Evolutionary conservation across 2,888 invertebrate genomes (phyloP), one percentile per base, ranked within the genome.

Genomic region (Aphidoletes aphidimyza): DNA sequence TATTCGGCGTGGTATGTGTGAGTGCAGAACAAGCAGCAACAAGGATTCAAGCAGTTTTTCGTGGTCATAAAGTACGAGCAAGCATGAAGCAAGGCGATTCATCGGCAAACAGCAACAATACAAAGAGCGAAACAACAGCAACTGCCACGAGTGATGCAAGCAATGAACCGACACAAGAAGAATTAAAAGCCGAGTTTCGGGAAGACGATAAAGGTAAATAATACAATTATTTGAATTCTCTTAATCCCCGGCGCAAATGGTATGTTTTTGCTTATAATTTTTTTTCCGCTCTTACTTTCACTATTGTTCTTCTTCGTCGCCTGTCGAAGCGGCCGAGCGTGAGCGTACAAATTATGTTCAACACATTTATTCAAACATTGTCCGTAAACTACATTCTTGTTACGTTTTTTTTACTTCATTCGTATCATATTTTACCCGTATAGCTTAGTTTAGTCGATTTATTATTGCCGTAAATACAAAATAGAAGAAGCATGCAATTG

Each of bases 21-120:
- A n/a, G n/a, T 54, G n/a, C 87, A 90, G 90, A 88, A 86, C 90
- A 91, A 88, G 97, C 97, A 86, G 96, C 96, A 86, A 94, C 94
- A 84, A 96, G 95, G 91, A 97, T 97, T 91, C 97, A 97, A 89
- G 96, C 97, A 88, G 95, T 93, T 87, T 96, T 96, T 90, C 92
- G 96, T 87, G 96, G 96, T 85, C 96, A 96, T 89, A 92, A 94
- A 91, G 69, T 94, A 87, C 93, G 95, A 88, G 93, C 94, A 90
- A 93, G 92, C 86, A 94, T 94, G 93, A 94, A 94, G 92, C 93
- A 94, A 86, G 90, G 89, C 86, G 90, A 91, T 89, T 88, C 90
- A 89, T 88, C 89, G 89, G 88, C 89, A 88, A 87, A 89, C 88
- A 87, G 87, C 19, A 36, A 83, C 84, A 87, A 87, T 86, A 87